Conservation (phyloP, 2,888 invertebrate genomes). For the Lycocerus yunnanus region DNA sequence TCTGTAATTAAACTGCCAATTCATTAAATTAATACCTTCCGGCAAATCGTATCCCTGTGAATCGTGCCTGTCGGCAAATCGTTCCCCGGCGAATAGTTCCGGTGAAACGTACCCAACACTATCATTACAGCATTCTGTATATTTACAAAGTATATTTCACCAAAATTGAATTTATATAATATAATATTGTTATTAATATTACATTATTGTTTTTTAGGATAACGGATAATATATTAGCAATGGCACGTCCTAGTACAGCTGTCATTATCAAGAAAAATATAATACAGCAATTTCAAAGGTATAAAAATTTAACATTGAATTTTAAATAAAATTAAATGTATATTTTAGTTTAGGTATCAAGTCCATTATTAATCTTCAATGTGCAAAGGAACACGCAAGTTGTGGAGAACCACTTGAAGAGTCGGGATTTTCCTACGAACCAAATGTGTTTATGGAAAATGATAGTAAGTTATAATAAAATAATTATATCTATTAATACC, state of each 20-base stretch:
- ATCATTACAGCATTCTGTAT: neutral
- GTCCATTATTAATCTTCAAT: slow-evolving; percentile 85
- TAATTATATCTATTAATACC: neutral
- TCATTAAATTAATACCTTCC: too few relatives aligned
- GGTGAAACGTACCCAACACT: too few relatives aligned
- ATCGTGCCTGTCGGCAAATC: too few relatives aligned
- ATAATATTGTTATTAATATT: neutral
- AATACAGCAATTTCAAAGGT: slow-evolving; percentile 79
- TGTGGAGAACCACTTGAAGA: slow-evolving; percentile 77
- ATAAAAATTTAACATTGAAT: slow-evolving; percentile 27
- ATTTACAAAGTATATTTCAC: neutral
- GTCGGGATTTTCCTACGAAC: slow-evolving; percentile 86
- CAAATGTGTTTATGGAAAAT: slow-evolving; percentile 81
- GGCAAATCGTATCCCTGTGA: too few relatives aligned
- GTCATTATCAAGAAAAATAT: slow-evolving; percentile 76
- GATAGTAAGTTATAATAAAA: slow-evolving; percentile 66
- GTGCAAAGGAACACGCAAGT: slow-evolving; percentile 82
- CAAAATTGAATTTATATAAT: neutral
- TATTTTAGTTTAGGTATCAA: slow-evolving; percentile 72
- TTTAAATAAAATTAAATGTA: neutral
- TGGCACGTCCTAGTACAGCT: slow-evolving; percentile 82
- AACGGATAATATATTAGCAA: slow-evolving; percentile 85
- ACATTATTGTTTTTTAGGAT: slow-evolving; percentile 66
- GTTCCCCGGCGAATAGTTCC: too few relatives aligned
- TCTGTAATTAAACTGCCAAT: too few relatives aligned